Percentiles rank a stretch among this genome's conserved stretches.
These are phyloP conservation scores for Oikopleura albicans DNA, from an alignment of 23 tunicate genomes.

Conservation along the genomic window DNA sequence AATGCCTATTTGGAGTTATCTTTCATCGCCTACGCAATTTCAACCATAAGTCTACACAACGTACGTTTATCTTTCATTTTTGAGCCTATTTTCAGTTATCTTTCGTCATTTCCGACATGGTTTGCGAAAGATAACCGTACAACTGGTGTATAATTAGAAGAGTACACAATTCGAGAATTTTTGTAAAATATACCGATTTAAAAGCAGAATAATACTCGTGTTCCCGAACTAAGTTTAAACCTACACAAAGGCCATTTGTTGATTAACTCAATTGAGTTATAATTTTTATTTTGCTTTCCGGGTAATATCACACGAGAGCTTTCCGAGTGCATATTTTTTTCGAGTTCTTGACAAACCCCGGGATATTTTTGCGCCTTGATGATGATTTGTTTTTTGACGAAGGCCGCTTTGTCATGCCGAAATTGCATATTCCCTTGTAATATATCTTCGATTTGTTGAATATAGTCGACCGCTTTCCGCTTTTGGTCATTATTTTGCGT, in stretches of 20 bases:
- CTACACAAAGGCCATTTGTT: constrained; percentile 8
- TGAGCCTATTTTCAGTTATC: no score
- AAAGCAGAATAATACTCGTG: no score
- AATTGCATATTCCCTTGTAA: neutral
- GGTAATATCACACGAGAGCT: neutral
- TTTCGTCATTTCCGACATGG: no score
- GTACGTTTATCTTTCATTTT: no score
- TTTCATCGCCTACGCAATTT: no score
- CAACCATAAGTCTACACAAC: no score
- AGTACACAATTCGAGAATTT: no score
- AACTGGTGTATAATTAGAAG: no score
- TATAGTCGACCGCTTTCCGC: neutral
- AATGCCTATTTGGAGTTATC: no score
- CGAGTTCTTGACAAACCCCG: neutral
- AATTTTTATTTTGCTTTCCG: neutral
- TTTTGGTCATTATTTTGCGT: constrained; percentile 9
- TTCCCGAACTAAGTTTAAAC: no score
- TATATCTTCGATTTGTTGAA: constrained; percentile 11
- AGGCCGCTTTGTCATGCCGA: neutral
- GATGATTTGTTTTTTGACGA: neutral
- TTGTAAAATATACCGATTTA: no score
- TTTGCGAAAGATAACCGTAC: no score
- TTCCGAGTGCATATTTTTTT: neutral
- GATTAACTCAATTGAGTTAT: neutral
- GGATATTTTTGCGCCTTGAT: neutral